phyloP scores from a whole-genome alignment of 2,888 invertebrate genomes.

The Tetramorium bicarinatum region DNA sequence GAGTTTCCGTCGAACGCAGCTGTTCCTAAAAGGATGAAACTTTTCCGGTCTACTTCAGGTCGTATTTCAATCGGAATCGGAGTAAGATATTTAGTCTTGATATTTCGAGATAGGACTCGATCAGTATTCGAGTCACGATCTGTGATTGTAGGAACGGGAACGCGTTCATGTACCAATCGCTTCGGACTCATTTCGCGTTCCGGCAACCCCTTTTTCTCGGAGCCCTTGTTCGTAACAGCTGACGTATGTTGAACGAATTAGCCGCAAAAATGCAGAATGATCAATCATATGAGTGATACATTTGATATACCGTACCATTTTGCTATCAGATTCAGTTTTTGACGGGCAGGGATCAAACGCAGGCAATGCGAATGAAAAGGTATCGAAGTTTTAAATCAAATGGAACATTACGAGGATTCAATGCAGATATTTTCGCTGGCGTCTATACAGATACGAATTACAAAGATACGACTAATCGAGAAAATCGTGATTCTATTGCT shows the following conservation, averaged over 20 bases:
- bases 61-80: slow-evolving; percentile 1
- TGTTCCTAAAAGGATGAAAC: slow-evolving; percentile 34
- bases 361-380: slow-evolving; percentile 24
- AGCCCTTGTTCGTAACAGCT: slow-evolving; percentile 12
- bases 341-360: slow-evolving; percentile 17
- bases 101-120: slow-evolving; percentile 19
- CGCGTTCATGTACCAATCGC: slow-evolving; percentile 2
- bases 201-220: neutral
- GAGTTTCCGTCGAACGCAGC: slow-evolving; percentile 41
- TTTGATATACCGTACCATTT: neutral
- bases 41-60: slow-evolving; percentile 24
- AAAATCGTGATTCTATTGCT: neutral
- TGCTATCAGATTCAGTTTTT: slow-evolving; percentile 27
- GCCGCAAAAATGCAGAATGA: slow-evolving; percentile 45
- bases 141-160: neutral
- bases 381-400: slow-evolving; percentile 43
- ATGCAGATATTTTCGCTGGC: slow-evolving; percentile 8
- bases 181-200: neutral
- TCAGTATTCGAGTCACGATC: neutral
- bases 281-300: slow-evolving; percentile 42
- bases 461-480: slow-evolving; percentile 7
- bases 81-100: slow-evolving; percentile 21
- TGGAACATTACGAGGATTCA: neutral
- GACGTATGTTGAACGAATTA: slow-evolving; percentile 42
- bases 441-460: neutral